A percentile compares a stretch with the other conserved stretches of the same genome.
Conservation (phyloP, 2,888 invertebrate genomes). For the Dasypogon diadema region DNA sequence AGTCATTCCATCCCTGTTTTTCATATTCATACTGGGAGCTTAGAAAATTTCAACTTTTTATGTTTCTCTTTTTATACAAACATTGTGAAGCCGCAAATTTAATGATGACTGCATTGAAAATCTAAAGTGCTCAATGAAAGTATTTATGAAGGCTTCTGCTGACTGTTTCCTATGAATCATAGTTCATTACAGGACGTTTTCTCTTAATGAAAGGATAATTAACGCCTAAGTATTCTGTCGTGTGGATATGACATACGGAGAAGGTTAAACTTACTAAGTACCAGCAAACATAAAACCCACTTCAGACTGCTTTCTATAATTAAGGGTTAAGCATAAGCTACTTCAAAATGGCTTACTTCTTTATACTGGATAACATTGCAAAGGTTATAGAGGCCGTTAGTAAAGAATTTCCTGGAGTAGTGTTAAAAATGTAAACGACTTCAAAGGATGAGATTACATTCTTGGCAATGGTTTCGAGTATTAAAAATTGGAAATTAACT, state of each 20-base stretch:
- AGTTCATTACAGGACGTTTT: slow-evolving; percentile 32
- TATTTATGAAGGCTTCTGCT: slow-evolving; percentile 1
- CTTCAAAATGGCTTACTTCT: slow-evolving; percentile 39
- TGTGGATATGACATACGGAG: slow-evolving; percentile 3
- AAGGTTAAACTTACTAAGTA: slow-evolving; percentile 32
- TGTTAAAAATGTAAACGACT: slow-evolving; percentile 26
- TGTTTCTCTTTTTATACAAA: too few species aligned
- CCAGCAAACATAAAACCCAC: slow-evolving; percentile 26
- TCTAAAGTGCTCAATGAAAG: slow-evolving; percentile 3
- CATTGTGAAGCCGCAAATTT: slow-evolving; percentile 13
- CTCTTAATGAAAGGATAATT: slow-evolving; percentile 35
- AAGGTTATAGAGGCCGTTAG: slow-evolving; percentile 7
- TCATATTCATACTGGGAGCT: too few species aligned
- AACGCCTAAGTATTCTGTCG: slow-evolving; percentile 41
- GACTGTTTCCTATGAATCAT: slow-evolving; percentile 28
- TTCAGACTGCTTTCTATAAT: slow-evolving; percentile 43
- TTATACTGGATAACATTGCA: slow-evolving; percentile 22
- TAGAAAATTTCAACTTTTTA: too few species aligned
- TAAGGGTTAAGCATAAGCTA: slow-evolving; percentile 7
- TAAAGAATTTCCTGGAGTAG: slow-evolving; percentile 7
- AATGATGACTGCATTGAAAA: slow-evolving; percentile 14
- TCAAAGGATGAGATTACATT: slow-evolving; percentile 11
- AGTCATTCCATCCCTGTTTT: too few species aligned
- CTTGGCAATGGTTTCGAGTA: too few species aligned
- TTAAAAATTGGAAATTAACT: too few species aligned